phyloP scores from a whole-genome alignment of 2,113 vertebrate genomes.

The Urocynchramus pylzowi region DNA sequence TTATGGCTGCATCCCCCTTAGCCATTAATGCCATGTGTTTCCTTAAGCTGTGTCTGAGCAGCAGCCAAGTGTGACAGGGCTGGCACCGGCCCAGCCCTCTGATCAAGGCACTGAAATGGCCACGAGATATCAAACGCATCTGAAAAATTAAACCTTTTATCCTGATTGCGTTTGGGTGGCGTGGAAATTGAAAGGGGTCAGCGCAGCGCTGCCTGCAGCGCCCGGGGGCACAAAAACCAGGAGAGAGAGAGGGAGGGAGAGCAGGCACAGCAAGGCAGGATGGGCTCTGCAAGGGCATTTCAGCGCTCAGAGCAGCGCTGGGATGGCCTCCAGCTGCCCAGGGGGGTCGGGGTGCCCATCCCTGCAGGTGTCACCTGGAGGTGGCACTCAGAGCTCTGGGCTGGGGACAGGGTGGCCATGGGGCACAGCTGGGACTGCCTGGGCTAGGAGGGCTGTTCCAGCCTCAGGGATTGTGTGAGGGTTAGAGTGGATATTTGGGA shows the following conservation, averaged over 20 bases:
- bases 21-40: neutral
- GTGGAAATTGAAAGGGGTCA: neutral
- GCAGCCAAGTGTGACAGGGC: neutral
- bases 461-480: no score
- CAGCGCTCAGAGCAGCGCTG: no score
- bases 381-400: no score
- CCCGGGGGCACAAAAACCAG: neutral
- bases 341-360: no score
- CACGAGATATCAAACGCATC: neutral
- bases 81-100: neutral
- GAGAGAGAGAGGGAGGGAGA: neutral
- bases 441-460: no score
- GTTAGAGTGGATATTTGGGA: no score
- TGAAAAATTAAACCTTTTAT: conserved; percentile 15
- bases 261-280: no score
- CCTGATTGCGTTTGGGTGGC: neutral
- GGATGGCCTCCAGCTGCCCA: no score
- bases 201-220: neutral
- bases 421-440: no score
- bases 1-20: neutral
- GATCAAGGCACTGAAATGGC: neutral
- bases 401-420: no score
- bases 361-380: no score
- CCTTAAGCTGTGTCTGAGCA: neutral
- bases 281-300: no score